phyloP scores from a whole-genome alignment of 1,140 invertebrate genomes.

The Hyposmocoma kahamanoa region DNA sequence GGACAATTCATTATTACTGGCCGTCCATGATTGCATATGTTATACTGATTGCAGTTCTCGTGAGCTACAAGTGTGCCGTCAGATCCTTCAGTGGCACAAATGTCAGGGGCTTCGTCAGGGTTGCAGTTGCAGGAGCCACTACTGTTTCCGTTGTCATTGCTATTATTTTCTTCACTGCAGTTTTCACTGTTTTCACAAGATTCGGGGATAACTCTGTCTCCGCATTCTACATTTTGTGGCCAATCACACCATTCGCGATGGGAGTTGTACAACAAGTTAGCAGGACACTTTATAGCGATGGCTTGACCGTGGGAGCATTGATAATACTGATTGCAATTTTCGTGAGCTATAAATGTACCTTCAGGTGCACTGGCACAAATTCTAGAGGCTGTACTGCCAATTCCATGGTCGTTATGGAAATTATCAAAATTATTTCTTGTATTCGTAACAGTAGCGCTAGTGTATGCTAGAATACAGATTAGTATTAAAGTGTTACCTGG shows the following conservation, averaged over 20 bases:
- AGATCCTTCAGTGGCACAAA: conserved; percentile 23
- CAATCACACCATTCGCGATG: conserved; percentile 30
- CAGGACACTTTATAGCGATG: conserved; percentile 22
- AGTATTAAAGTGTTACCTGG: too few relatives aligned
- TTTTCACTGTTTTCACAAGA: neutral
- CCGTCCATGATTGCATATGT: conserved; percentile 22
- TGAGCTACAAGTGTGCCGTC: conserved; percentile 31
- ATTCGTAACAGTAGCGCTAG: too few relatives aligned
- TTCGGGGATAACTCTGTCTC: conserved; percentile 26
- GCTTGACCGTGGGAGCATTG: conserved; percentile 33
- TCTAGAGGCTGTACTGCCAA: too few relatives aligned
- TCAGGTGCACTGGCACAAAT: conserved; percentile 9
- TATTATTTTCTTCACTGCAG: neutral
- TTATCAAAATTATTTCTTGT: too few relatives aligned
- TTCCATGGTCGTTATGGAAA: too few relatives aligned
- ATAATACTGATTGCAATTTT: conserved; percentile 41
- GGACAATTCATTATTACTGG: conserved; percentile 19
- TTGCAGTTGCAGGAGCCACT: conserved; percentile 18
- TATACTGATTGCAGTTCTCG: conserved; percentile 39
- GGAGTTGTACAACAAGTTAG: conserved; percentile 24
- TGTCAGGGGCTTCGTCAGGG: conserved; percentile 14
- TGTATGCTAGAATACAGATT: too few relatives aligned
- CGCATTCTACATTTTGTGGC: conserved; percentile 30
- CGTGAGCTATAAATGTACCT: conserved; percentile 21
- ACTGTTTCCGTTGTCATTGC: neutral